Base-by-base conservation (phyloP, 2,113 vertebrate genomes). In the Muntiacus reevesi region DNA sequence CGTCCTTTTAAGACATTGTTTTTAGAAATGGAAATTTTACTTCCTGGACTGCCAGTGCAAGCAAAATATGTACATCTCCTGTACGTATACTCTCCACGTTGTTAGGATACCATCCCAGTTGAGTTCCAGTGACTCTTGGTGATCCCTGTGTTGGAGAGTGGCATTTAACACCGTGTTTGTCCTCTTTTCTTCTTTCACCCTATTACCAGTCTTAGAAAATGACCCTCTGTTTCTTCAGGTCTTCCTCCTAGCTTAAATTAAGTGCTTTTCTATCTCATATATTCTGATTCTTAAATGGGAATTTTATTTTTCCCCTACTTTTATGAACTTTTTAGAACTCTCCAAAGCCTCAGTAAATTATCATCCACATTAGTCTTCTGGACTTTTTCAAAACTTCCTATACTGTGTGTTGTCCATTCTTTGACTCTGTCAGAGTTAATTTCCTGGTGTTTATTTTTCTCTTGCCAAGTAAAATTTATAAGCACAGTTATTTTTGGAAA, bases 401-500 rank as follows among this genome's bases (percentile, higher is more conserved):
- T 87, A 82, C 16, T 83, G 5, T 91, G 7, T 55, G 3, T 91
- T 88, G 40, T 54, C 6, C 13, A 30, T 95, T 93, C 25, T 74
- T 64, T 86, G 23, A 25, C 3, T 88, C 19, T 97, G 50, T 21
- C 36, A 89, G 15, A n/a, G n/a, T 91, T 91, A 60, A 67, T 85
- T 95, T 71, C 6, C 10, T 52, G 28, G 64, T 83, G 15, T 40
- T 83, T 85, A 27, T 57, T 94, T 93, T 92, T 94, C 33, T 93
- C 23, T 87, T 88, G 21, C 23, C 7, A 85, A 52, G 23, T 94
- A 54, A 95, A 84, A 54, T 92, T 91, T 64, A 43, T 36, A 67
- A 96, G 40, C 36, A 59, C 28, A 94, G 43, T 84, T 95, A 59
- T 27, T 91, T 96, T 25, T 33, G 96, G 28, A 92, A 71, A 95